Base-by-base conservation (phyloP, 2,797 vertebrate species). In the Argya squamiceps region DNA sequence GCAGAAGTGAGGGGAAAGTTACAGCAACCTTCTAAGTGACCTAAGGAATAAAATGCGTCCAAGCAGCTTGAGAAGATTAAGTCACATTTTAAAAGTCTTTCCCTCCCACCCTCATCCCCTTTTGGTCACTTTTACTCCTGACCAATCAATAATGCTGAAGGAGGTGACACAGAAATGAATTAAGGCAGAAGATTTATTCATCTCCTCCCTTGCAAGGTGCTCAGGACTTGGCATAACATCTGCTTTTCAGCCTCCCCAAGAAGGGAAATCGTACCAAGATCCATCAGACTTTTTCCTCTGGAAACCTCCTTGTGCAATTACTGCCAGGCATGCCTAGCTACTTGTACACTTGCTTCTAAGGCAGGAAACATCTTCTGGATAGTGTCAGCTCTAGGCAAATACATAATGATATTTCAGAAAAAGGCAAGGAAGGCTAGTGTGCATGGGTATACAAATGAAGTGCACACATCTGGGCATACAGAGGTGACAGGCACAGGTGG, bases 131-230 rank as follows among this genome's bases (percentile, higher is more conserved):
- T 83, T 80, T 89, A 80, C 78, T 91, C 30, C 39, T 71, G 71
- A 60, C 68, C 53, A 88, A 87, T 93, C 89, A 89, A 74, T 95
- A 91, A 75, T 56, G 43, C 55, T 93, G 81, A 76, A 93, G 46
- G 39, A 89, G 24, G 53, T 85, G 89, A 87, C 52, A 77, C 49
- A 71, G 65, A 76, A 88, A 94, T 80, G 37, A 92, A 85, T 89
- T 94, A 91, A 88, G 47, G 14, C n/a, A 32, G 58, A 88, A 92
- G 49, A 75, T 89, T 96, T 93, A 94, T 83, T 91, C 49, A 83
- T 85, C 43, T 77, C 12, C 50, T 91, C 30, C 16, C 21, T 64
- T 71, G 32, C 53, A 83, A 85, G 67, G 64, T 92, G 46, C 23
- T 56, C 24, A 39, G 60, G 24, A 24, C 8, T 65, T 93, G 84